Percentiles rank a stretch among this genome's conserved stretches.
phyloP scores from a whole-genome alignment of 2,113 vertebrate genomes.

The Menidia beryllina region DNA sequence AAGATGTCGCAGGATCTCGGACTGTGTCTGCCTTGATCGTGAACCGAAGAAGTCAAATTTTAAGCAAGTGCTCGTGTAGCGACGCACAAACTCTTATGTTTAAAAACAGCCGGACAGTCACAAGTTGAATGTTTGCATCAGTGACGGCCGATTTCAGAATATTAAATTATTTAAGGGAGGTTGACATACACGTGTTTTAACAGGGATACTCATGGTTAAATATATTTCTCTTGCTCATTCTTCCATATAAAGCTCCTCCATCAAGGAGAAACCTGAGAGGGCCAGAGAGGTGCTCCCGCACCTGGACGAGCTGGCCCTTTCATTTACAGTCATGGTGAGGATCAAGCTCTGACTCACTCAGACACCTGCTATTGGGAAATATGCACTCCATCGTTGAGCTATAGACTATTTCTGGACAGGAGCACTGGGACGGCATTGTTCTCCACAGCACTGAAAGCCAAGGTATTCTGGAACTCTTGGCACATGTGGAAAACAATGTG shows the following conservation, averaged over 20 bases:
- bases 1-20: conserved; percentile 53
- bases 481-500: conserved; percentile 77
- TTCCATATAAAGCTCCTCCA: conserved; percentile 62
- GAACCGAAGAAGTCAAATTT: not conserved
- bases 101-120: not conserved
- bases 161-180: conserved; percentile 2
- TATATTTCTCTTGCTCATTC: conserved; percentile 70
- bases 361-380: conserved; percentile 85
- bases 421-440: conserved; percentile 84
- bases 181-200: conserved; percentile 29
- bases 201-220: conserved; percentile 37
- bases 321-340: conserved; percentile 78
- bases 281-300: conserved; percentile 70
- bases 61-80: not conserved
- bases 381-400: conserved; percentile 85
- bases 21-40: conserved; percentile 28
- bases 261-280: conserved; percentile 78
- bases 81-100: not conserved
- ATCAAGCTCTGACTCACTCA: conserved; percentile 81
- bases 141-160: not conserved
- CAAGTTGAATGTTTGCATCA: conserved; percentile 6
- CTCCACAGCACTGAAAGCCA: conserved; percentile 73
- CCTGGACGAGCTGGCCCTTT: conserved; percentile 81
- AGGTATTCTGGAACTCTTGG: conserved; percentile 83
- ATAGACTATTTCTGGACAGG: conserved; percentile 76